A percentile compares a stretch with the other conserved stretches of the same genome.
Evolutionary conservation across 2,797 vertebrate species (phyloP).

Genomic region (Lepus townsendii): DNA sequence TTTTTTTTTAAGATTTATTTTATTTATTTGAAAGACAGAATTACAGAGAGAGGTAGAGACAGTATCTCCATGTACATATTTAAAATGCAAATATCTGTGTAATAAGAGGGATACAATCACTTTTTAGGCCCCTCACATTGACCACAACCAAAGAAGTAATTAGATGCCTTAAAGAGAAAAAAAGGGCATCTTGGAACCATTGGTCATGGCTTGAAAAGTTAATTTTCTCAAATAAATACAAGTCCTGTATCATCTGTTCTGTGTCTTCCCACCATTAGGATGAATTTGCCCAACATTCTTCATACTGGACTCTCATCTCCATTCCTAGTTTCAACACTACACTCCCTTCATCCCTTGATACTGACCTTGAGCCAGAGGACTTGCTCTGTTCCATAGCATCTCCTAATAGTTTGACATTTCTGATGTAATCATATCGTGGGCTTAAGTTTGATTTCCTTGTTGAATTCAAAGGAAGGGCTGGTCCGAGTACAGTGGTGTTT

Average conservation of each 20-base stretch:
- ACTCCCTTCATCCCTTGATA: not conserved
- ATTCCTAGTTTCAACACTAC: not conserved
- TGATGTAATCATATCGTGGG: not conserved
- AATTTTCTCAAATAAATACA: not conserved
- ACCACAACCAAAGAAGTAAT: not conserved
- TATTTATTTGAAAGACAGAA: not conserved
- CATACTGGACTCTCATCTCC: not conserved
- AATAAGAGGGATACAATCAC: not conserved
- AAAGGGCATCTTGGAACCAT: not conserved
- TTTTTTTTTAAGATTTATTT: not conserved
- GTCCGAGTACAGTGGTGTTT: no score
- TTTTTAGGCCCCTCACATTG: not conserved
- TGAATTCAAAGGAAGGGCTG: not conserved
- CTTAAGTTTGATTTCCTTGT: conserved; percentile 16
- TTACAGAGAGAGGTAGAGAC: not conserved
- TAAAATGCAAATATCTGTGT: not conserved
- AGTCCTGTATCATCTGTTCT: not conserved
- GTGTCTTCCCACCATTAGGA: not conserved
- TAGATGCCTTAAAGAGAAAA: not conserved
- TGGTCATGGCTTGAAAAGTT: not conserved
- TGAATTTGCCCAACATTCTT: not conserved
- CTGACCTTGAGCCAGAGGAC: not conserved
- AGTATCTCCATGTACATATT: not conserved
- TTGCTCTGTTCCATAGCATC: not conserved
- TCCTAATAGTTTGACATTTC: not conserved